Conservation (phyloP, 2,797 vertebrate species). For the Phalanger gymnotis region DNA sequence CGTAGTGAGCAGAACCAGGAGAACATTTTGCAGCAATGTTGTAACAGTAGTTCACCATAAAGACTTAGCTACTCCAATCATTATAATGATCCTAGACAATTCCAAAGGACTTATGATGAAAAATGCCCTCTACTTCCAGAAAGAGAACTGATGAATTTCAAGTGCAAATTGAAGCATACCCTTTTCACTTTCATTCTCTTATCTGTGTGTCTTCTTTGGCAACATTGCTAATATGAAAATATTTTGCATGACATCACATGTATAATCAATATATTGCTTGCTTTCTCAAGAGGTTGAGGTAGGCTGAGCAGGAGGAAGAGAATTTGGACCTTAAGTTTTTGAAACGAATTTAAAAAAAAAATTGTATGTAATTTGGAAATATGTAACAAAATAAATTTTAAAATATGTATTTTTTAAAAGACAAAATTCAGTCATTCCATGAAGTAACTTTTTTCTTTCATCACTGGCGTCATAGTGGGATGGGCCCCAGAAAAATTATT, state of each 20-base stretch:
- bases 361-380: no score
- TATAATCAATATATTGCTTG: no score
- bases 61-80: not conserved
- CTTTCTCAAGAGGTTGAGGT: no score
- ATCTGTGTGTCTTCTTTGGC: not conserved
- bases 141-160: no score
- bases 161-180: no score
- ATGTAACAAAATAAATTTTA: not conserved
- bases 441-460: not conserved
- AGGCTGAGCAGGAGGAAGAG: no score
- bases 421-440: not conserved
- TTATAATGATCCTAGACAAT: not conserved
- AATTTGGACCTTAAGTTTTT: no score
- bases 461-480: not conserved
- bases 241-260: no score
- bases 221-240: not conserved
- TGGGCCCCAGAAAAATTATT: not conserved
- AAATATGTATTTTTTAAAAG: not conserved
- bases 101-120: not conserved
- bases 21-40: not conserved
- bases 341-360: no score
- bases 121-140: not conserved
- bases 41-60: not conserved
- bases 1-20: not conserved
- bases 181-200: not conserved